These are phyloP conservation scores for Drosophila anceps DNA, from an alignment of 2,888 invertebrate genomes.

Conservation along the genomic window DNA sequence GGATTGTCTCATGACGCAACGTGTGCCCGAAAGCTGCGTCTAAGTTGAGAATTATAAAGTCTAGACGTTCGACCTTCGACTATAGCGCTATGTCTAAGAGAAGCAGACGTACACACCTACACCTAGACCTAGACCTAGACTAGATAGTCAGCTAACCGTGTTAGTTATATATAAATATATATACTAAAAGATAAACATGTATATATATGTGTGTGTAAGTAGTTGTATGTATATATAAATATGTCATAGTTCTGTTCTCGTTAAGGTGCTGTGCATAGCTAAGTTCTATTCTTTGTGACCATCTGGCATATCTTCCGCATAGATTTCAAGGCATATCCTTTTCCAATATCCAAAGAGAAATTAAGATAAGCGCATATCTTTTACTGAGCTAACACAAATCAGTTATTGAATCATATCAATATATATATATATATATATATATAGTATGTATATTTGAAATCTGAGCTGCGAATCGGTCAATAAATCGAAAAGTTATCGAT, in stretches of 20 bases:
- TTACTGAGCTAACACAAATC: background rate
- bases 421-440: background rate
- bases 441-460: background rate
- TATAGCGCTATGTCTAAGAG: background rate
- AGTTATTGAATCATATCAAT: slow-evolving; percentile 13
- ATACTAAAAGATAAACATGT: slow-evolving; percentile 9
- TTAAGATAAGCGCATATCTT: background rate
- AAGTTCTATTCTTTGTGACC: slow-evolving; percentile 21
- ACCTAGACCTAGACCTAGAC: slow-evolving; percentile 13
- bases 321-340: slow-evolving; percentile 52
- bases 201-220: slow-evolving; percentile 24
- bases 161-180: slow-evolving; percentile 31
- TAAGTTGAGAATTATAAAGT: slow-evolving; percentile 85
- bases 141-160: slow-evolving; percentile 22
- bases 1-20: slow-evolving; percentile 93
- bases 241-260: slow-evolving; percentile 37
- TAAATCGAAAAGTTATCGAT: slow-evolving; percentile 19
- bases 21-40: slow-evolving; percentile 95
- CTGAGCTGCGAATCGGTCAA: background rate
- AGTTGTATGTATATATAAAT: slow-evolving; percentile 29
- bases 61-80: slow-evolving; percentile 11
- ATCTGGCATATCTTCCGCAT: slow-evolving; percentile 20
- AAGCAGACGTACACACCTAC: slow-evolving; percentile 7
- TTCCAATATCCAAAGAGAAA: slow-evolving; percentile 31
- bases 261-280: slow-evolving; percentile 62